These are phyloP conservation scores for Seriola dumerili DNA, from an alignment of 2,113 vertebrate genomes.

Conservation along the genomic window DNA sequence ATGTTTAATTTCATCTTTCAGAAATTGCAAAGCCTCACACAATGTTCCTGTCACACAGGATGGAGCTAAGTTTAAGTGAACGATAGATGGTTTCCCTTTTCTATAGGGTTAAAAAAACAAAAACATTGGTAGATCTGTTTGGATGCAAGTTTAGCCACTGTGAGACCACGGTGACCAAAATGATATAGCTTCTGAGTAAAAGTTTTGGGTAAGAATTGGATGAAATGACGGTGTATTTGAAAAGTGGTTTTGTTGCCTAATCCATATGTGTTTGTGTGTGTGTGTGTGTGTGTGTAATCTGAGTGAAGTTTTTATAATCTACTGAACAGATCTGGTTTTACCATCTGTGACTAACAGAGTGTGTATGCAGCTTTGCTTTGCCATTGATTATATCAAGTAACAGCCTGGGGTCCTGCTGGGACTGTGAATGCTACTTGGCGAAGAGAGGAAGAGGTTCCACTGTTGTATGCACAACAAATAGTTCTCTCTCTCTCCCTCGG, in stretches of 20 bases:
- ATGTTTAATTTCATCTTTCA: too few relatives aligned
- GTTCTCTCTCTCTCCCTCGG: background rate
- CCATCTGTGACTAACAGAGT: slow-evolving; percentile 13
- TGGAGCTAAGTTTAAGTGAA: background rate
- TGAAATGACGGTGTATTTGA: too few relatives aligned
- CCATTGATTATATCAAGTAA: slow-evolving; percentile 44
- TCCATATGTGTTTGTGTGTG: too few relatives aligned
- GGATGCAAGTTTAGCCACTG: background rate
- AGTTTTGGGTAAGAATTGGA: too few relatives aligned
- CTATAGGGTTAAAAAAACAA: background rate
- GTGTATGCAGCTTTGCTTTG: slow-evolving; percentile 2
- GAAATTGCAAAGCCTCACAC: background rate
- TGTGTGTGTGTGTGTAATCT: too few relatives aligned
- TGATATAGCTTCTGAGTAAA: too few relatives aligned
- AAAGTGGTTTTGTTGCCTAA: too few relatives aligned
- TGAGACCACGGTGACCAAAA: background rate
- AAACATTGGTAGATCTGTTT: background rate
- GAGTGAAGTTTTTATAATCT: too few relatives aligned
- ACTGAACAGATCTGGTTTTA: background rate
- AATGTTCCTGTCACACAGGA: background rate
- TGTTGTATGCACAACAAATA: background rate
- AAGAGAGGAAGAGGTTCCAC: slow-evolving; percentile 9
- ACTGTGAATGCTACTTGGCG: slow-evolving; percentile 31
- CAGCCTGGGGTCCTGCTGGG: slow-evolving; percentile 32
- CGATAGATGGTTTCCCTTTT: background rate